These are phyloP conservation scores for Sebastes cheni DNA, from an alignment of 2,797 vertebrate species.

Conservation along the genomic window DNA sequence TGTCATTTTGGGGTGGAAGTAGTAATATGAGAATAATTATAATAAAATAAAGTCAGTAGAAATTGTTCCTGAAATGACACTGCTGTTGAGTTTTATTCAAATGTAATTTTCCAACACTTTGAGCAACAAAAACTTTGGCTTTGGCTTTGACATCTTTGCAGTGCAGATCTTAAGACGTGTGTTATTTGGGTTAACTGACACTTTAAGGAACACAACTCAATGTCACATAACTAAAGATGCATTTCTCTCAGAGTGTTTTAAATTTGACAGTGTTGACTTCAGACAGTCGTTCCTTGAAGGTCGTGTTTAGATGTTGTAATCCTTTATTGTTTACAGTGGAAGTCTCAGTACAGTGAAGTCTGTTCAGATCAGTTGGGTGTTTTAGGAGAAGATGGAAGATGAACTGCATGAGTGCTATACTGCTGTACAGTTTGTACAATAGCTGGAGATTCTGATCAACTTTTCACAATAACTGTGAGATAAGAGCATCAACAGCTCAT, in stretches of 20 bases:
- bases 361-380: no score
- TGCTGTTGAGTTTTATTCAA: not conserved
- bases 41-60: not conserved
- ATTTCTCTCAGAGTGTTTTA: not conserved
- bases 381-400: no score
- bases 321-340: no score
- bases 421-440: not conserved
- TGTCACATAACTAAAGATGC: not conserved
- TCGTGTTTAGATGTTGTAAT: not conserved
- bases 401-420: no score
- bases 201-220: not conserved
- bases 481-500: conserved; percentile 12
- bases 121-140: not conserved
- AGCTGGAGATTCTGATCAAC: conserved; percentile 3
- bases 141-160: not conserved
- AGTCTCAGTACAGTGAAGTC: not conserved
- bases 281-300: not conserved
- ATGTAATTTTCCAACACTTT: not conserved
- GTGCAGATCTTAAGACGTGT: not conserved
- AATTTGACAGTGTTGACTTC: not conserved
- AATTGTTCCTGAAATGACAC: not conserved
- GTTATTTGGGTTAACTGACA: conserved; percentile 15
- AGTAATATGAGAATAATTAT: not conserved
- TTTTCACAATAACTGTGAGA: conserved; percentile 1
- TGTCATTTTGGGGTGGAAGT: not conserved